A percentile compares a stretch with the other conserved stretches of the same genome.
Evolutionary conservation across 2,888 invertebrate genomes (phyloP).

Genomic region (Metopia argyrocephala): DNA sequence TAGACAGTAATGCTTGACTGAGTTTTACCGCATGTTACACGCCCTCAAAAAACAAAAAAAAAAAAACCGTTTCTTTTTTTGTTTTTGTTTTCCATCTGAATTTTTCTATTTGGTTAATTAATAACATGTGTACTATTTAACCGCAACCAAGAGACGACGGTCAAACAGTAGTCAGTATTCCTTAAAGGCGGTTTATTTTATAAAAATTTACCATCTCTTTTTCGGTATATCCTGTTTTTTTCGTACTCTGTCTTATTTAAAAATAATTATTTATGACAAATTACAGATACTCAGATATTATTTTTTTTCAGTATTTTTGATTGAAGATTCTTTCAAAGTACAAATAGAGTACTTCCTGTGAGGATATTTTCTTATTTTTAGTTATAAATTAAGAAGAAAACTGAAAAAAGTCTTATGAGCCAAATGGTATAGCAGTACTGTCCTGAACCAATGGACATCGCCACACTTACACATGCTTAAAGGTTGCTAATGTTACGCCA

Average conservation of each 20-base stretch:
- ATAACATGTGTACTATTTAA: constrained; percentile 19
- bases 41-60: constrained; percentile 37
- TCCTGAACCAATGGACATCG: no score
- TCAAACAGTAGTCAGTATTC: constrained; percentile 38
- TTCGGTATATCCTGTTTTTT: constrained; percentile 27
- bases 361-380: no score
- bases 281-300: constrained; percentile 18
- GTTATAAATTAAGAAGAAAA: no score
- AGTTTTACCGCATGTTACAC: constrained; percentile 37
- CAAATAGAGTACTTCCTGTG: no score
- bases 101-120: background rate
- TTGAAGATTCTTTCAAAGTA: no score
- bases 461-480: no score
- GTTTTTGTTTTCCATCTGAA: background rate
- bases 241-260: constrained; percentile 14
- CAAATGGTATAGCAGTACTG: no score
- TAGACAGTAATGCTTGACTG: constrained; percentile 5
- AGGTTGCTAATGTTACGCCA: no score
- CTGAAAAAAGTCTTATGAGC: no score
- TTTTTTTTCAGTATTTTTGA: no score
- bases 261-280: constrained; percentile 52
- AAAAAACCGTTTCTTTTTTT: background rate
- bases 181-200: constrained; percentile 45
- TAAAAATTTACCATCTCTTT: background rate
- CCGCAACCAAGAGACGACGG: background rate